Percentiles rank a stretch among this genome's conserved stretches.
Evolutionary conservation across 2,888 invertebrate genomes (phyloP).

Genomic region (Lutraria lutraria): DNA sequence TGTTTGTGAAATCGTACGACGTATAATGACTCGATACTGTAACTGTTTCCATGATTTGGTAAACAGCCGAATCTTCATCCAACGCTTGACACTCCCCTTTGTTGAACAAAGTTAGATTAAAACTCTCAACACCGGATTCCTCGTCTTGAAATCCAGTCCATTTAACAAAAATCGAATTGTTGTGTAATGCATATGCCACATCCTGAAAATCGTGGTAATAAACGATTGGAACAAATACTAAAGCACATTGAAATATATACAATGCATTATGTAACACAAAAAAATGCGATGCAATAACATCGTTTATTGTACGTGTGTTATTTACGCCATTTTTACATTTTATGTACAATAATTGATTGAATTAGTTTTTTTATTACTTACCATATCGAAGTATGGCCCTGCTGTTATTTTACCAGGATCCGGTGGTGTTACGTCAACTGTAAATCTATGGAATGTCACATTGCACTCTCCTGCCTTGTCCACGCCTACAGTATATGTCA

Average conservation of each 20-base stretch:
- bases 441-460: slow-evolving; percentile 64
- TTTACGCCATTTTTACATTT: neutral
- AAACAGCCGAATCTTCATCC: neutral
- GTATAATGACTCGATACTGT: slow-evolving; percentile 49
- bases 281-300: neutral
- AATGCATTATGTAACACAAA: neutral
- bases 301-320: neutral
- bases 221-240: neutral
- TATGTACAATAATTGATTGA: neutral
- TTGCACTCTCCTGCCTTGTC: slow-evolving; percentile 75
- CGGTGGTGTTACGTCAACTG: slow-evolving; percentile 71
- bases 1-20: slow-evolving; percentile 59
- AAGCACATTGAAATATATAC: neutral
- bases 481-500: slow-evolving; percentile 58
- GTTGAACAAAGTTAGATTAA: slow-evolving; percentile 59
- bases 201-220: slow-evolving; percentile 35
- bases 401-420: slow-evolving; percentile 63
- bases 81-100: slow-evolving; percentile 47
- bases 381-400: slow-evolving; percentile 74
- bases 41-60: slow-evolving; percentile 40
- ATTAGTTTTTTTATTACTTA: slow-evolving; percentile 30
- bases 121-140: slow-evolving; percentile 62
- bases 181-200: slow-evolving; percentile 58
- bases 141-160: slow-evolving; percentile 68
- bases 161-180: slow-evolving; percentile 48